Base-by-base conservation (phyloP, 2,113 vertebrate species). In the Corapipo altera region DNA sequence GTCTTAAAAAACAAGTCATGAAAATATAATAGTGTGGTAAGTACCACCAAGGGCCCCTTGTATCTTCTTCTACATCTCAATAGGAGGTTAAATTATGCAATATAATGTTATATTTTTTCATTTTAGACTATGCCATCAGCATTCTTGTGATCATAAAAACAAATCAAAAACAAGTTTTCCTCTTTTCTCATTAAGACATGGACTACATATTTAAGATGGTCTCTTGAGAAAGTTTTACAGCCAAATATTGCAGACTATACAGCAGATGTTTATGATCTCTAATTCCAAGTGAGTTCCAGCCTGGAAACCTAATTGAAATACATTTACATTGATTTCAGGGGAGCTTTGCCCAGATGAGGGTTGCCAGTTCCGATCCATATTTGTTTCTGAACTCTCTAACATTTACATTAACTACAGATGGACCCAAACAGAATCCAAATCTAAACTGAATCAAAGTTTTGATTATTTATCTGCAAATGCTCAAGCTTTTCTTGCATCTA, bases 111-210 rank as follows among this genome's bases (percentile, higher is more conserved):
- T 75, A 41, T 66, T 91, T 95, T 89, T 85, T 51, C 51, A 59
- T 73, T 91, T 94, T 88, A 80, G 39, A 39, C 51, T 87, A 62
- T 87, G 54, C 88, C 86, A 81, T 93, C 83, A 92, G 14, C 54
- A 70, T 77, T 66, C 62, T 83, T 85, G 64, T 2, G 2, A 81
- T 69, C 52, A 79, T 91, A 72, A 95, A 97, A 85, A 3, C 54
- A 94, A 95, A 95, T 94, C n/a, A 85, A 89, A 94, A 12, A 30
- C 87, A 82, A 88, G 33, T 81, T 90, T 93, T 69, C 18, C 30
- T 83, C n/a, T 76, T 26, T 76, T 93, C 58, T 94, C 49, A 64
- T 93, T 95, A 91, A 44, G n/a, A 66, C 13, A 43, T 73, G 7
- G 15, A 48, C 74, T 82, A 11, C 44, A 28, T 85, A 79, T 81